Conservation (phyloP, 2,113 vertebrate genomes). For the Channa argus region DNA sequence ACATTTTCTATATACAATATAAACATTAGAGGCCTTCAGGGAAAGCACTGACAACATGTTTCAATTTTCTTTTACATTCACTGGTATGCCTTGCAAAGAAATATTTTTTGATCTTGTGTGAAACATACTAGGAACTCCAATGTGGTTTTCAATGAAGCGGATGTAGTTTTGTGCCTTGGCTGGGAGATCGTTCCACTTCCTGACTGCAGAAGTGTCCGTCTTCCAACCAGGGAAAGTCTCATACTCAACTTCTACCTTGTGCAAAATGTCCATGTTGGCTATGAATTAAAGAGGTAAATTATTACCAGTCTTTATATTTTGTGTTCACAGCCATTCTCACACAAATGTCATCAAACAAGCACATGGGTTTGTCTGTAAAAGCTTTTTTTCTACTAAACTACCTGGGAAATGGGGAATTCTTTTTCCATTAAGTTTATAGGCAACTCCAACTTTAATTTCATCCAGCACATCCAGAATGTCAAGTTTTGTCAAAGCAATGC, state of each 20-base stretch:
- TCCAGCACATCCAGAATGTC: conserved; percentile 95
- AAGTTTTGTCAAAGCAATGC: conserved; percentile 96
- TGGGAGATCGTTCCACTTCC: conserved; percentile 96
- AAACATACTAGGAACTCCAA: conserved; percentile 91
- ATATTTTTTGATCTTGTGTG: conserved; percentile 12
- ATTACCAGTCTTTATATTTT: not conserved
- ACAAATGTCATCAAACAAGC: not conserved
- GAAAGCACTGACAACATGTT: not conserved
- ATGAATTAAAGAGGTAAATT: conserved; percentile 17
- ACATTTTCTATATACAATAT: not conserved
- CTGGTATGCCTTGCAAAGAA: conserved; percentile 6
- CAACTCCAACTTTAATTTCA: conserved; percentile 94
- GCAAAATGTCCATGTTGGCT: conserved; percentile 97
- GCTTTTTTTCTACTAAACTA: conserved; percentile 55
- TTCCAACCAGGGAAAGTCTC: conserved; percentile 99
- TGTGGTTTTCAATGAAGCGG: conserved; percentile 95
- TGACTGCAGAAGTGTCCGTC: conserved; percentile 89
- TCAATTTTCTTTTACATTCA: not conserved
- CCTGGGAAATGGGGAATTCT: conserved; percentile 97
- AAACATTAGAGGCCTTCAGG: not conserved
- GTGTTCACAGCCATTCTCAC: not conserved
- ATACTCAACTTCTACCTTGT: conserved; percentile 97
- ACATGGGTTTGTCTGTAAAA: not conserved
- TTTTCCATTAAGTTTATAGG: conserved; percentile 95
- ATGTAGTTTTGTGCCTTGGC: conserved; percentile 96